Evolutionary conservation across 2,113 vertebrate genomes (phyloP).

Genomic region (Tricholaema leucomelas): DNA sequence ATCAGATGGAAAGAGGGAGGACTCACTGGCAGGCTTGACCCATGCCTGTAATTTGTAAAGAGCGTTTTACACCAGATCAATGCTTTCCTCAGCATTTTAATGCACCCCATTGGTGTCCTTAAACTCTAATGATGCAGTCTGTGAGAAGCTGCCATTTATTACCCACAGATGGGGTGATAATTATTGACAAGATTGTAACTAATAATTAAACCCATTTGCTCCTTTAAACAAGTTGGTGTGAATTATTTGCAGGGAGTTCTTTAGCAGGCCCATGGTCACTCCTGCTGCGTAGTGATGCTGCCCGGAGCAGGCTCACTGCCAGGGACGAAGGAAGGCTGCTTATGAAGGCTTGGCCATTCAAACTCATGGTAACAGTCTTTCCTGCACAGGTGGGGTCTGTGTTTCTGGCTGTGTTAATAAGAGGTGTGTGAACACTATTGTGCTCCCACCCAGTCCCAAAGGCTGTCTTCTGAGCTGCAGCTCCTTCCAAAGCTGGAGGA

Average conservation of each 20-base stretch:
- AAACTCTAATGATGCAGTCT: slow-evolving; percentile 90
- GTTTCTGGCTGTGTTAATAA: not conserved
- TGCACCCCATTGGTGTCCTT: slow-evolving; percentile 90
- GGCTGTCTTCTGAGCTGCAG: not conserved
- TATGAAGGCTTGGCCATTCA: accelerated
- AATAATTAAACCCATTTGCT: slow-evolving; percentile 82
- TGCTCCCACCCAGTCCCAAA: not conserved
- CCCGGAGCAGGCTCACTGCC: not conserved
- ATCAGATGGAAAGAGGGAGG: slow-evolving; percentile 21
- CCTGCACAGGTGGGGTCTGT: not conserved
- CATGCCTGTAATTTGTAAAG: slow-evolving; percentile 77
- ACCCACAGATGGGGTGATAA: slow-evolving; percentile 89
- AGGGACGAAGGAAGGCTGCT: not conserved
- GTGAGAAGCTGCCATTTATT: slow-evolving; percentile 91
- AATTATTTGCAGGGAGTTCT: slow-evolving; percentile 71
- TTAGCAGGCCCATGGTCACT: slow-evolving; percentile 50
- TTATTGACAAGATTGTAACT: slow-evolving; percentile 87
- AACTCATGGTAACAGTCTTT: accelerated
- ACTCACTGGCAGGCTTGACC: slow-evolving; percentile 36
- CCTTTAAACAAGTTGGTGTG: slow-evolving; percentile 76
- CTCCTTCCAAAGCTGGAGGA: not conserved
- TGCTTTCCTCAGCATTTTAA: slow-evolving; percentile 90
- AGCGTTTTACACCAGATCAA: slow-evolving; percentile 91
- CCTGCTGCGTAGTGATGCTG: not conserved
- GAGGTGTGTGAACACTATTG: accelerated